phyloP scores from a whole-genome alignment of 2,113 vertebrate genomes.

The Tricholaema leucomelas region DNA sequence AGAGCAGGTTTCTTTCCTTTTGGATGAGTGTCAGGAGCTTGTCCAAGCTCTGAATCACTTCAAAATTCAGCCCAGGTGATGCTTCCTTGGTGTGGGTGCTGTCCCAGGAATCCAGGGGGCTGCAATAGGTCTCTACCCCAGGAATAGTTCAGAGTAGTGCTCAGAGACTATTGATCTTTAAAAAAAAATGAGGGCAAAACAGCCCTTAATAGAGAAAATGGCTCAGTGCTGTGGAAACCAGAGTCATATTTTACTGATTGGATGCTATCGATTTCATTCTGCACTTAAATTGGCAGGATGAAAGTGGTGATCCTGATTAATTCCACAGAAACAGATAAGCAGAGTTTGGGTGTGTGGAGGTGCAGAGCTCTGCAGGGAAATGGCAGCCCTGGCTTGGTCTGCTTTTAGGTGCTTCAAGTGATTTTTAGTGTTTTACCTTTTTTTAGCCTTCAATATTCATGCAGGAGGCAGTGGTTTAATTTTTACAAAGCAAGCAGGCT shows the following conservation, averaged over 20 bases:
- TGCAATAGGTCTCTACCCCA: not conserved
- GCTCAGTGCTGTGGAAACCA: not conserved
- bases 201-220: not conserved
- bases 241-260: constrained; percentile 46
- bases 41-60: not conserved
- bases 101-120: rapidly evolving
- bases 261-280: constrained; percentile 51
- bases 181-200: not conserved
- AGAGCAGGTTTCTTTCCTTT: not conserved
- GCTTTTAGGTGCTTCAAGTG: not conserved
- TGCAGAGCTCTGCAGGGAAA: not conserved
- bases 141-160: not conserved
- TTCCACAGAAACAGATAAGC: constrained; percentile 29
- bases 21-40: not conserved
- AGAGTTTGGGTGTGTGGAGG: not conserved
- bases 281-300: constrained; percentile 45
- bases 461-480: not conserved
- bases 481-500: not conserved
- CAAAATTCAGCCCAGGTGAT: rapidly evolving
- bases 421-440: not conserved
- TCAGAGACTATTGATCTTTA: not conserved
- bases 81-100: not conserved
- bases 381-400: not conserved
- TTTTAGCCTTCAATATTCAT: not conserved
- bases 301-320: constrained; percentile 62